Conservation (phyloP, 2,797 vertebrate species). For the Gastrophryne carolinensis region DNA sequence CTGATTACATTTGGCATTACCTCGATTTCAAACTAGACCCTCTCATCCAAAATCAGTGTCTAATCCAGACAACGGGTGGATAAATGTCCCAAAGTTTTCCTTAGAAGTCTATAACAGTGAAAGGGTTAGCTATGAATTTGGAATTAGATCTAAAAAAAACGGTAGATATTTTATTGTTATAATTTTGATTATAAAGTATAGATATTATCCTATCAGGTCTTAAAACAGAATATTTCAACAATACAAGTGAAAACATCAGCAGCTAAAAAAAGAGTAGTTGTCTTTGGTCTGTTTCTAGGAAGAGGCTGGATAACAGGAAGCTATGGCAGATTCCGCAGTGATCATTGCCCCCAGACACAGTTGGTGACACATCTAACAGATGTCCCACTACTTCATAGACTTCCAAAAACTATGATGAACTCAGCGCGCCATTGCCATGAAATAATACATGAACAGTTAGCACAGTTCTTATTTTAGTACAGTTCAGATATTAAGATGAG, state of each 20-base stretch:
- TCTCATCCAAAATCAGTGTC: no score
- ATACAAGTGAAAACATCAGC: slow-evolving; percentile 9
- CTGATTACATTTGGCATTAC: no score
- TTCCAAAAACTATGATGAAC: slow-evolving; percentile 13
- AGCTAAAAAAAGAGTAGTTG: slow-evolving; percentile 47
- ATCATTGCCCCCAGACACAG: slow-evolving; percentile 59
- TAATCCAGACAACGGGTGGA: no score
- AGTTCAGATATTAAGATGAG: neutral
- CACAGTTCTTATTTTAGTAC: neutral
- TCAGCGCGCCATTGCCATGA: neutral
- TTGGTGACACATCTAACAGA: slow-evolving; percentile 60
- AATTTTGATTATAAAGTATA: no score
- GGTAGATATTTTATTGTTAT: no score
- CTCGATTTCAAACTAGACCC: no score
- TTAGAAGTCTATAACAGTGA: no score
- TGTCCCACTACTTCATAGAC: slow-evolving; percentile 56
- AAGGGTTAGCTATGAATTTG: no score
- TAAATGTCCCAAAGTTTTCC: no score
- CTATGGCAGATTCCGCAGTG: slow-evolving; percentile 56
- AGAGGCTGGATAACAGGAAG: slow-evolving; percentile 64
- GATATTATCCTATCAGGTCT: no score
- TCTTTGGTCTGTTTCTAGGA: slow-evolving; percentile 56
- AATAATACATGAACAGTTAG: slow-evolving; percentile 6
- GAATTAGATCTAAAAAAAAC: no score
- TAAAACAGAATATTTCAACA: neutral